These are phyloP conservation scores for Apostichopus californicus DNA, from an alignment of 35 echinoderm and acorn worm genomes.

Conservation along the genomic window DNA sequence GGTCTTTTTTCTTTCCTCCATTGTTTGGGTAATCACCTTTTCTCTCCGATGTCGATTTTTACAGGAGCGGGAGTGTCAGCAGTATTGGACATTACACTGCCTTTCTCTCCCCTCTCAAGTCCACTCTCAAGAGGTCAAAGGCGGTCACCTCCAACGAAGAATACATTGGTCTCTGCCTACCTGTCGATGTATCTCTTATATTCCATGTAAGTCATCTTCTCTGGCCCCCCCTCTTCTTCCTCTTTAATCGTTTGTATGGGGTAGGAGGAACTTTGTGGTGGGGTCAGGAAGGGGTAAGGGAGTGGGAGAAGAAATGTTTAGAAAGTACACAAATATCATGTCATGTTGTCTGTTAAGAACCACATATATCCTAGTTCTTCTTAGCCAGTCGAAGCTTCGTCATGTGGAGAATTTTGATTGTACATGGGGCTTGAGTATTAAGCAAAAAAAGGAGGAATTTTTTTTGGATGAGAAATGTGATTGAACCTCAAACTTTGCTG, in stretches of 20 bases:
- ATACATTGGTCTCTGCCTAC: constrained; percentile 87
- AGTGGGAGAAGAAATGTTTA: no score
- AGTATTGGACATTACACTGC: constrained; percentile 44
- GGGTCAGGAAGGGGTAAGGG: background rate
- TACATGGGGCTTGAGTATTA: no score
- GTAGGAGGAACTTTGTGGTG: background rate
- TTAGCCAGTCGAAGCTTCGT: no score
- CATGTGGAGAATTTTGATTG: no score
- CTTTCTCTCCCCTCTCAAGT: constrained; percentile 50
- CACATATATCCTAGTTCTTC: no score
- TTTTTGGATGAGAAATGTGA: no score
- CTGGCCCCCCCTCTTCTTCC: background rate
- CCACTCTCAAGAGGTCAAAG: constrained; percentile 47
- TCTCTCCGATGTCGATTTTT: background rate
- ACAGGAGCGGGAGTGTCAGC: constrained; percentile 64
- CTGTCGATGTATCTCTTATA: constrained; percentile 94
- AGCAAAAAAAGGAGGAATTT: no score
- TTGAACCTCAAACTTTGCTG: no score
- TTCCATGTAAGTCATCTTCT: constrained; percentile 85
- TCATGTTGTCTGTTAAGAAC: no score
- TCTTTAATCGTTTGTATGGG: background rate
- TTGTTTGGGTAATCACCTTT: no score
- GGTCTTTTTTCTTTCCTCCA: no score
- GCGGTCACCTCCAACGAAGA: constrained; percentile 61
- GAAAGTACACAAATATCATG: no score